phyloP scores from a whole-genome alignment of 1,140 invertebrate species.

The Uloborus diversus region DNA sequence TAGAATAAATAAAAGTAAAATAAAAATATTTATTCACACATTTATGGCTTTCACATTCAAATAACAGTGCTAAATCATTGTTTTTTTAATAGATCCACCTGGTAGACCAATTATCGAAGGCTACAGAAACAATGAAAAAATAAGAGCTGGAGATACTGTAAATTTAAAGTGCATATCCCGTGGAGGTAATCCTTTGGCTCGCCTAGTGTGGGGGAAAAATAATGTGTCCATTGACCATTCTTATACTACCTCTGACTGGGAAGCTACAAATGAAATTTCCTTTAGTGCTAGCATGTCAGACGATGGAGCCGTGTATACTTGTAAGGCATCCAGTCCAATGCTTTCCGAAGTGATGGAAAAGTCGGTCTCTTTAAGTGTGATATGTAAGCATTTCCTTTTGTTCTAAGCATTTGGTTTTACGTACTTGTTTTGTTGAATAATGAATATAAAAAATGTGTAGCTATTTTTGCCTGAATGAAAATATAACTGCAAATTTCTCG shows the following conservation, averaged over 20 bases:
- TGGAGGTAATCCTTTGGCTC: conserved; percentile 95
- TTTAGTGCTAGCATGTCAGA: conserved; percentile 87
- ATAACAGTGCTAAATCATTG: too few species aligned
- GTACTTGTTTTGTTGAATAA: too few species aligned
- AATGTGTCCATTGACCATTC: conserved; percentile 81
- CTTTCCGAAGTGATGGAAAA: conserved; percentile 78
- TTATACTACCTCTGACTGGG: conserved; percentile 76
- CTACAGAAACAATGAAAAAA: conserved; percentile 84
- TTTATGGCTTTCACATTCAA: too few species aligned
- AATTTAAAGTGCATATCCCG: conserved; percentile 88
- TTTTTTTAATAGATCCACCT: conserved; percentile 89
- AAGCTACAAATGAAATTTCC: conserved; percentile 84
- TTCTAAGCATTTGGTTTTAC: too few species aligned
- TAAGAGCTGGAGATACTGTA: conserved; percentile 85
- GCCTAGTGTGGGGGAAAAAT: conserved; percentile 94
- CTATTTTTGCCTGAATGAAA: too few species aligned
- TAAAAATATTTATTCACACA: too few species aligned
- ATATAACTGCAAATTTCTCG: too few species aligned
- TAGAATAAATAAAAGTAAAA: too few species aligned
- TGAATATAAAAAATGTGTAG: too few species aligned
- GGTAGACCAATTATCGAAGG: conserved; percentile 91
- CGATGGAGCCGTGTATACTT: conserved; percentile 91
- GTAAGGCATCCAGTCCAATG: conserved; percentile 91
- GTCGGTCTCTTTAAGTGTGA: conserved; percentile 84
- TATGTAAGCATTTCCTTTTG: conserved; percentile 96